Percentiles rank a stretch among this genome's conserved stretches.
Conservation (phyloP, 1,140 invertebrate species). For the Papilio helenus region DNA sequence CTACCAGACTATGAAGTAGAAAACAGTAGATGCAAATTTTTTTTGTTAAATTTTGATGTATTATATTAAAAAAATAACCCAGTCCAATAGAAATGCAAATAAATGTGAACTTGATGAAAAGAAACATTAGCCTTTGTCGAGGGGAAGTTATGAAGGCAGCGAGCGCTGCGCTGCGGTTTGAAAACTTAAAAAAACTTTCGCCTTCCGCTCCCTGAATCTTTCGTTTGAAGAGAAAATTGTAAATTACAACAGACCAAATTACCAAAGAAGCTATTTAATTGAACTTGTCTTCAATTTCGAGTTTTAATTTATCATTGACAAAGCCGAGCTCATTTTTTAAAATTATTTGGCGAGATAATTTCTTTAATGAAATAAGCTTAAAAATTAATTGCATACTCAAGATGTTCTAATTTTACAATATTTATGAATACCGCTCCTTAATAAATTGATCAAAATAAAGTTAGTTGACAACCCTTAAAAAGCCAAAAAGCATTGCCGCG, state of each 20-base stretch:
- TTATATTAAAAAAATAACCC: background rate
- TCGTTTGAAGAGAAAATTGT: conserved; percentile 6
- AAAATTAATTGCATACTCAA: no score
- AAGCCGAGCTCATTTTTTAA: background rate
- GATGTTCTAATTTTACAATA: no score
- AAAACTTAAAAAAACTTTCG: conserved; percentile 1
- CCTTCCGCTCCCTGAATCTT: background rate
- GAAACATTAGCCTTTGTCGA: conserved; percentile 22
- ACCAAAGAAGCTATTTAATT: conserved; percentile 2
- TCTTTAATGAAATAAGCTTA: background rate
- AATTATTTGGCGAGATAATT: background rate
- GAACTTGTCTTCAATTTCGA: background rate
- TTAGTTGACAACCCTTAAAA: background rate
- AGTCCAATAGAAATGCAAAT: conserved; percentile 31
- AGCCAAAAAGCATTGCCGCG: background rate
- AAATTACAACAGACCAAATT: conserved; percentile 8
- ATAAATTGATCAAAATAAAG: background rate
- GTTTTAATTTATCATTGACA: background rate
- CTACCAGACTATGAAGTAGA: no score
- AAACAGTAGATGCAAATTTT: background rate
- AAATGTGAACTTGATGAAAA: conserved; percentile 20
- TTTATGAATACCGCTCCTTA: no score
- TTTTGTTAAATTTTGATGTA: background rate
- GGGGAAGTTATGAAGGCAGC: conserved; percentile 3
- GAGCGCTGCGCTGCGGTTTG: conserved; percentile 1